Percentiles rank a stretch among this genome's conserved stretches.
Conservation (phyloP, 1,140 invertebrate species). For the Drosophila rufa region DNA sequence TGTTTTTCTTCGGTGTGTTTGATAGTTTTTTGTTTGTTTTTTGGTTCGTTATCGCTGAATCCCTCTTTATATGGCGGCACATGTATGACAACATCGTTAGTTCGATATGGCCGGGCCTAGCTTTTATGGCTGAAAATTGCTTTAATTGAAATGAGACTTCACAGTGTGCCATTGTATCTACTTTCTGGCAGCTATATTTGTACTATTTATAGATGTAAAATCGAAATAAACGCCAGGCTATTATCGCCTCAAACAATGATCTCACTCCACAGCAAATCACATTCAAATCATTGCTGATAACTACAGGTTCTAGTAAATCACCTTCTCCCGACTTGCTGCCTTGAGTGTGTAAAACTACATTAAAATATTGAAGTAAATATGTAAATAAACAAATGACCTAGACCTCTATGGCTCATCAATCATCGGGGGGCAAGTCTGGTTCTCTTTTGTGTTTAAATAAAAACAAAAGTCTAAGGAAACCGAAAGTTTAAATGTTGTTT, state of each 20-base stretch:
- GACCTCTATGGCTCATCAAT: constrained; percentile 14
- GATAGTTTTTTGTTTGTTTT: constrained; percentile 10
- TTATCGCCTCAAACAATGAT: constrained; percentile 31
- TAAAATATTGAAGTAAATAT: constrained; percentile 12
- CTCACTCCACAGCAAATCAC: constrained; percentile 18
- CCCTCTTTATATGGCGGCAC: constrained; percentile 48
- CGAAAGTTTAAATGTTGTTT: constrained; percentile 60
- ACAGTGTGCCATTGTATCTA: constrained; percentile 12
- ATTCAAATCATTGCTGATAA: constrained; percentile 28
- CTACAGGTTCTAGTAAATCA: constrained; percentile 18
- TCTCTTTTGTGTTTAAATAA: not conserved
- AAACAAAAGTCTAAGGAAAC: constrained; percentile 51
- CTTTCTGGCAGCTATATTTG: constrained; percentile 2
- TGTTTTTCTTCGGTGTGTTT: constrained; percentile 13
- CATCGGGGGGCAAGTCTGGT: not conserved
- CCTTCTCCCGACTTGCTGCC: not conserved
- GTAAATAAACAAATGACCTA: constrained; percentile 11
- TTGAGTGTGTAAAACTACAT: not conserved
- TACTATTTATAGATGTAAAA: constrained; percentile 35
- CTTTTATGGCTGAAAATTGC: constrained; percentile 40
- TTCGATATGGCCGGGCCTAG: constrained; percentile 24
- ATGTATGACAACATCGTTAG: constrained; percentile 63
- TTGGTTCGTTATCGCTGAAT: constrained; percentile 17
- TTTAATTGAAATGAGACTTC: constrained; percentile 40
- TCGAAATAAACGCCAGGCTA: constrained; percentile 17